phyloP scores from a whole-genome alignment of 1,140 invertebrate species.

The Helicoverpa armigera region DNA sequence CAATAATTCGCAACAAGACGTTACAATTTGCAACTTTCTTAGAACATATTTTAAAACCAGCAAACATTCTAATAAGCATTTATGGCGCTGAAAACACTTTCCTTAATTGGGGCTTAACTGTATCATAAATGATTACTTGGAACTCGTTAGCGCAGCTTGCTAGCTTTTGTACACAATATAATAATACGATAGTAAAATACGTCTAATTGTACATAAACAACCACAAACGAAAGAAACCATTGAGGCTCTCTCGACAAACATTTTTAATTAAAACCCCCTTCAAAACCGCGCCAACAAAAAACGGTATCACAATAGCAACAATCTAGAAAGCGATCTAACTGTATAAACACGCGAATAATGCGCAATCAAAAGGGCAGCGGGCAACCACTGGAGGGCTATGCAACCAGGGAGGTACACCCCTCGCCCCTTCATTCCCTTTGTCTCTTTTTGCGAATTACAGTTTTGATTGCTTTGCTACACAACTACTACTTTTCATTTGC shows the following conservation, averaged over 20 bases:
- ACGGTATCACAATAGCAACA: slow-evolving; percentile 84
- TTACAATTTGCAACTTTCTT: slow-evolving; percentile 58
- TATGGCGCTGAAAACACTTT: background rate
- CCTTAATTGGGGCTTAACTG: background rate
- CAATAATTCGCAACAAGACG: slow-evolving; percentile 62
- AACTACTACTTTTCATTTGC: slow-evolving; percentile 32
- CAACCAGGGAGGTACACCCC: slow-evolving; percentile 52
- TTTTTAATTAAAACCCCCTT: slow-evolving; percentile 85
- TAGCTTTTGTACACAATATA: background rate
- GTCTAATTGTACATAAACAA: slow-evolving; percentile 34
- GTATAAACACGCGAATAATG: slow-evolving; percentile 85
- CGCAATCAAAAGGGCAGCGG: slow-evolving; percentile 85
- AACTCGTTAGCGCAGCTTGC: background rate
- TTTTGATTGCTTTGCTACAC: slow-evolving; percentile 73
- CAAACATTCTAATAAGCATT: slow-evolving; percentile 11
- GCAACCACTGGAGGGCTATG: slow-evolving; percentile 65
- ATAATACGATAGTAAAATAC: slow-evolving; percentile 1
- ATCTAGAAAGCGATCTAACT: slow-evolving; percentile 86
- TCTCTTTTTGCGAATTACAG: slow-evolving; percentile 71
- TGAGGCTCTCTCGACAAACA: slow-evolving; percentile 71
- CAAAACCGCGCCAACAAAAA: slow-evolving; percentile 79
- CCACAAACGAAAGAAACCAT: slow-evolving; percentile 64
- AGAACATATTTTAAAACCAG: slow-evolving; percentile 33
- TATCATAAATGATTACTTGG: background rate
- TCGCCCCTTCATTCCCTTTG: slow-evolving; percentile 48